A percentile compares a stretch with the other conserved stretches of the same genome.
These are phyloP conservation scores for Neomicropteryx cornuta DNA, from an alignment of 1,140 invertebrate genomes.

Conservation along the genomic window DNA sequence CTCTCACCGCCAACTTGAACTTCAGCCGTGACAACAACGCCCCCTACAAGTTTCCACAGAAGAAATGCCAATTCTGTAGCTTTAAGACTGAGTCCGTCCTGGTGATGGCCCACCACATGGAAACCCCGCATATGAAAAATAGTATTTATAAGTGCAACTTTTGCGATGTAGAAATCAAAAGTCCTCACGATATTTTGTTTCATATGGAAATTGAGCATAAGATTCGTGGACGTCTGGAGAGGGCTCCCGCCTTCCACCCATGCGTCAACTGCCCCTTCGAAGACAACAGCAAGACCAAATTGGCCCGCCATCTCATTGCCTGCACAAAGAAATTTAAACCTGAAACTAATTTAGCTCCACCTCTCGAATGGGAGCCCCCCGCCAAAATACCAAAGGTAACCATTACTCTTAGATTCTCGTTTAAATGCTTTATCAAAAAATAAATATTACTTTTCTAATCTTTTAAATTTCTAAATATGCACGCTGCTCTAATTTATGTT, in stretches of 20 bases:
- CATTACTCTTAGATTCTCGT: too few relatives aligned
- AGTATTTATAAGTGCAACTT: slow-evolving; percentile 85
- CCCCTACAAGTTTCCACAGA: slow-evolving; percentile 68
- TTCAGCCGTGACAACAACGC: slow-evolving; percentile 83
- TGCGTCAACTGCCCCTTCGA: slow-evolving; percentile 92
- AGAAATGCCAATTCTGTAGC: slow-evolving; percentile 83
- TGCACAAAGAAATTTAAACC: slow-evolving; percentile 87
- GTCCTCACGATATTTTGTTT: slow-evolving; percentile 77
- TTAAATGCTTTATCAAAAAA: too few relatives aligned
- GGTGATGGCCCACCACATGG: slow-evolving; percentile 83
- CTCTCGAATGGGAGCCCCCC: slow-evolving; percentile 82
- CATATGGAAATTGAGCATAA: slow-evolving; percentile 89
- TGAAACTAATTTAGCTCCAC: slow-evolving; percentile 73
- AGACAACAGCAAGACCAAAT: slow-evolving; percentile 85
- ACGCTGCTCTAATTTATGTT: too few relatives aligned
- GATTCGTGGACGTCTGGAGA: slow-evolving; percentile 69
- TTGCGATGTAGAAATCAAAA: slow-evolving; percentile 73
- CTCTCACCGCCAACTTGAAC: slow-evolving; percentile 70
- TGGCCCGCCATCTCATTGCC: slow-evolving; percentile 76
- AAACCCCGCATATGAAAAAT: slow-evolving; percentile 84
- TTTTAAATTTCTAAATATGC: too few relatives aligned
- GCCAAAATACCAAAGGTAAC: slow-evolving; percentile 71
- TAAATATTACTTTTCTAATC: too few relatives aligned
- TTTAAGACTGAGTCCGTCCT: slow-evolving; percentile 87
- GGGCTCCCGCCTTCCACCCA: slow-evolving; percentile 80